Evolutionary conservation across 2,888 invertebrate genomes (phyloP), one percentile per base, ranked within the genome.

Genomic region (Laothoe populi): DNA sequence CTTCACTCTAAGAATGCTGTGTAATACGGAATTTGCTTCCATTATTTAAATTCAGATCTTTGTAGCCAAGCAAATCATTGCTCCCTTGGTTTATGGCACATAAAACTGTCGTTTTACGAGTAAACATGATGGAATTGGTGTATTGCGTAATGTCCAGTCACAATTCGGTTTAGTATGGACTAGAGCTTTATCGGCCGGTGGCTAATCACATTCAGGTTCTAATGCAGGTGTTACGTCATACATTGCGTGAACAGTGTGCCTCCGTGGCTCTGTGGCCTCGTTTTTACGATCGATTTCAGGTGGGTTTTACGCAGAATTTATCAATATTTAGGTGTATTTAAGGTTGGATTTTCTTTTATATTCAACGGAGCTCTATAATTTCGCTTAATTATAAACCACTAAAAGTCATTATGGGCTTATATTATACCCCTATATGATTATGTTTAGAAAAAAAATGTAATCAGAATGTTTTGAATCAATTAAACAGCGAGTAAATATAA

Each of bases 131-230:
- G 19, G 8, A 19, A 53, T 35, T 31, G 53, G 11, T 19, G 19
- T 49, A 31, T 53, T 21, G 53, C 31, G 21, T 8, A 35, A 35
- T 53, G 19, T 53, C 2, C 31, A 31, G 13, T 31, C 31, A 53
- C 31, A 19, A 53, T 53, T 35, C 11, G 35, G 19, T 21, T 53
- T 35, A 53, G 35, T 5, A 8, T 16, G 53, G 35, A 11, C 23
- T 46, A 49, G 16, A 35, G 19, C 19, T 53, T 53, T 5, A 19
- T 31, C 31, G 8, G 31, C 10, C 4, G 19, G 21, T 53, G 84
- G 82, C 73, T 83, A 84, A 84, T 80, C 68, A 69, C 69, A 81
- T 83, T 78, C 81, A 74, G 72, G 74, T 77, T 77, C 73, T 75
- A 72, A 72, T 67, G 53, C 35, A 53, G 53, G 19, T 21, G 67